Conservation (phyloP, 2,888 invertebrate species). For the Hedychridium roseum region DNA sequence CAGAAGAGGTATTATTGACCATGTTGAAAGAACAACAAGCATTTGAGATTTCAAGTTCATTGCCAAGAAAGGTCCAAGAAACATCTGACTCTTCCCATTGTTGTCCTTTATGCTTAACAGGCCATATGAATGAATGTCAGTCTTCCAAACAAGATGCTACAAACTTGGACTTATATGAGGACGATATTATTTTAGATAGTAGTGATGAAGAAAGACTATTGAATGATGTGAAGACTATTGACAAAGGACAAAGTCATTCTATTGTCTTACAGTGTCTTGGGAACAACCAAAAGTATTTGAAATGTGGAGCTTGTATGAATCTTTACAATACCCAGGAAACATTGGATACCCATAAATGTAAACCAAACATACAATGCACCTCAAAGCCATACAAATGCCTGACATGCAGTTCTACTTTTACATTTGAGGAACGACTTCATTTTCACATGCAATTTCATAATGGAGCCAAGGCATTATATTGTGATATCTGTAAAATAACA, state of each 20-base stretch:
- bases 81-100: constrained; percentile 20
- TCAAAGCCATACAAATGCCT: constrained; percentile 44
- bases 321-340: constrained; percentile 48
- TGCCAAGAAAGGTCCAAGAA: not conserved
- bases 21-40: constrained; percentile 35
- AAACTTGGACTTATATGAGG: constrained; percentile 35
- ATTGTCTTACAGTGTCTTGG: constrained; percentile 36
- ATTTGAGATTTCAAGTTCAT: constrained; percentile 13
- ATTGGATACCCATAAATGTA: constrained; percentile 46
- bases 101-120: constrained; percentile 46
- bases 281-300: constrained; percentile 42
- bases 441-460: constrained; percentile 47
- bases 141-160: constrained; percentile 12
- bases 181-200: constrained; percentile 47
- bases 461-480: constrained; percentile 40
- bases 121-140: constrained; percentile 35
- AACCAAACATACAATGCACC: constrained; percentile 43
- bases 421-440: constrained; percentile 48
- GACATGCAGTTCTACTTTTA: constrained; percentile 39
- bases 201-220: constrained; percentile 46
- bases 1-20: constrained; percentile 40
- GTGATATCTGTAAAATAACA: constrained; percentile 45
- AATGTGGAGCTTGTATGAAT: constrained; percentile 53
- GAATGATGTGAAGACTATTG: constrained; percentile 19
- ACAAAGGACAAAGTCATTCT: constrained; percentile 23